Evolutionary conservation across 2,888 invertebrate genomes (phyloP), one percentile per base, ranked within the genome.

Genomic region (Ophion ventricosus): DNA sequence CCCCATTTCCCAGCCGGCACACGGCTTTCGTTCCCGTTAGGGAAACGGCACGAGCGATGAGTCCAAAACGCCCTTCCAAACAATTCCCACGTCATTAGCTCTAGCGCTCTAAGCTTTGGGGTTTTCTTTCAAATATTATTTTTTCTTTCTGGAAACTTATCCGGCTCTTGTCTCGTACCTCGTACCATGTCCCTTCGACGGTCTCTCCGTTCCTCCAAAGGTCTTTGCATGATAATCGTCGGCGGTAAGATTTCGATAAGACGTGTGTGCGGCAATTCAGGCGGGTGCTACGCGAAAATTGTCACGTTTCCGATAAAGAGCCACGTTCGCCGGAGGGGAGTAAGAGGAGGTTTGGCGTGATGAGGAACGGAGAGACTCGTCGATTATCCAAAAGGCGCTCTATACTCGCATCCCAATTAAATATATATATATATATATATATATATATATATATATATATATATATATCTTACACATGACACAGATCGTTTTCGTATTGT

Each of bases 391-490:
- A 86, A 87, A 84, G 89, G 91, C 90, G 89, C 64, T 56, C 90
- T 91, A 92, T 91, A 90, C 91, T 91, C 92, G 91, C 92, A 93
- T 92, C 93, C 92, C 92, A 93, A 92, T 91, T 92, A 91, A 63
- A 67, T 92, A 93, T n/a, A n/a, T n/a, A n/a, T n/a, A n/a, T n/a
- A n/a, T n/a, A n/a, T n/a, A n/a, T n/a, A n/a, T n/a, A n/a, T n/a
- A n/a, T n/a, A n/a, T n/a, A n/a, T n/a, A n/a, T n/a, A n/a, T n/a
- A n/a, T n/a, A n/a, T n/a, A n/a, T n/a, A n/a, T n/a, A n/a, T n/a
- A n/a, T n/a, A n/a, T n/a, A n/a, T 93, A 93, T 92, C 91, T 93
- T 93, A 93, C 93, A 93, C 93, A 93, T 93, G 93, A 93, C 93
- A 93, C 93, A 93, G 91, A 93, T 92, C 92, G 92, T 91, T 92